Evolutionary conservation across 2,113 vertebrate species (phyloP), one percentile per base, ranked within the genome.

Genomic region (Tricholaema leucomelas): DNA sequence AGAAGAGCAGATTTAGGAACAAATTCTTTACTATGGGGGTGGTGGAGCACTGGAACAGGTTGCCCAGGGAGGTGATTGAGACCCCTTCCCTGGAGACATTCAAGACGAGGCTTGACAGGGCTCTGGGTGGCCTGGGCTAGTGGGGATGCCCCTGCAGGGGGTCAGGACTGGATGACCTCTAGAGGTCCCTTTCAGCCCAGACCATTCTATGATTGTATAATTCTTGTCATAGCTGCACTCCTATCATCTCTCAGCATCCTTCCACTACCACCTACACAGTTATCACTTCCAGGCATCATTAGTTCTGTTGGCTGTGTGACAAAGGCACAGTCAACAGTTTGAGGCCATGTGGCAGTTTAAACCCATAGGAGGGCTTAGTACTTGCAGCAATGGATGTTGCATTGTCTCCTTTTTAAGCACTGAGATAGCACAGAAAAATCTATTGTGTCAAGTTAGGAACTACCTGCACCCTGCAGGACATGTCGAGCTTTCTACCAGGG

Each of bases 391-490:
- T 42, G 31, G 6, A 4, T 42, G 3, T 9, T 61, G 44, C 44
- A 54, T 2, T 5, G 0, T 50, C 20, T 78, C 23, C 15, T 30
- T 63, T 72, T 72, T 72, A n/a, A 54, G 19, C 28, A 4, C 4
- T 17, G 31, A 35, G 10, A 24, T 36, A 35, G 60, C 2, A 56
- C 7, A 60, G 61, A 60, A 77, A 50, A 59, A 66, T 4, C 19
- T 3, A 24, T 31, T 0, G 0, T 21, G 31, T 10, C 13, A 27
- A 25, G 18, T 61, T 77, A 55, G 21, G 56, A 66, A 19, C 8
- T 11, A 30, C 30, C 12, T 35, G 6, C 10, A 25, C 5, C 5
- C 33, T 10, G 8, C 0, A 15, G 18, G 23, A 19, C 13, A 38
- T 13, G 38, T 1, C 21, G 56, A 60, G 15, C 5, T 60, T 84